Conservation (phyloP, 2,797 vertebrate genomes). For the Otolemur crassicaudatus region DNA sequence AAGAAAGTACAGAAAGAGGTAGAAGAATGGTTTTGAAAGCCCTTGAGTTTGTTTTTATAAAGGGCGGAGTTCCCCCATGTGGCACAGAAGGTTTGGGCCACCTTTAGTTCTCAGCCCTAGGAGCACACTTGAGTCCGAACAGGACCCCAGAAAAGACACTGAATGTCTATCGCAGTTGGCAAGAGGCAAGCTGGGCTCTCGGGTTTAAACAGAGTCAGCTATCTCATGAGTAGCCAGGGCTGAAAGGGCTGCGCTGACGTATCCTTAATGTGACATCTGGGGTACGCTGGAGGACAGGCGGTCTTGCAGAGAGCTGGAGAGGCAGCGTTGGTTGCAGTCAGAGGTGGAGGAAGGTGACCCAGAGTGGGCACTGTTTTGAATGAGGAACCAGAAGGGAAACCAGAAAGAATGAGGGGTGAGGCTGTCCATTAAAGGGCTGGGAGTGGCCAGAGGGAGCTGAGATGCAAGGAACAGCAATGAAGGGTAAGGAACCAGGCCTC, state of each 20-base stretch:
- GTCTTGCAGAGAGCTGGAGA: rapidly evolving
- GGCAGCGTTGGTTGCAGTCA: not conserved
- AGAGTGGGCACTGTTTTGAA: not conserved
- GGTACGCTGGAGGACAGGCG: not conserved
- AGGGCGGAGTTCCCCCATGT: not conserved
- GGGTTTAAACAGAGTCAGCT: not conserved
- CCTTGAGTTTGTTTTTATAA: not conserved
- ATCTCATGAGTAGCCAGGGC: not conserved
- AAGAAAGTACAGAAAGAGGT: not conserved
- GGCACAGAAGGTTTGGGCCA: not conserved
- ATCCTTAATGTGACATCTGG: no score
- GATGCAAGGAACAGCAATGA: no score
- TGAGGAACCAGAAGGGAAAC: not conserved
- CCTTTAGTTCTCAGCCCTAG: not conserved
- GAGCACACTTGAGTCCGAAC: not conserved
- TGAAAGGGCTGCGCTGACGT: no score
- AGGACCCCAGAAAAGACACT: not conserved
- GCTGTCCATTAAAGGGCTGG: not conserved
- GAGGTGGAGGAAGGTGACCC: not conserved
- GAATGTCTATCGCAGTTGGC: not conserved
- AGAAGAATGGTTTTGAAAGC: not conserved
- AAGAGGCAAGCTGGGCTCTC: not conserved
- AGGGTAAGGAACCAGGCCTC: not conserved
- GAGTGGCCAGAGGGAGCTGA: not conserved
- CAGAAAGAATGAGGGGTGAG: not conserved